phyloP scores from a whole-genome alignment of 1,140 invertebrate species.

The Parasteatoda tepidariorum region DNA sequence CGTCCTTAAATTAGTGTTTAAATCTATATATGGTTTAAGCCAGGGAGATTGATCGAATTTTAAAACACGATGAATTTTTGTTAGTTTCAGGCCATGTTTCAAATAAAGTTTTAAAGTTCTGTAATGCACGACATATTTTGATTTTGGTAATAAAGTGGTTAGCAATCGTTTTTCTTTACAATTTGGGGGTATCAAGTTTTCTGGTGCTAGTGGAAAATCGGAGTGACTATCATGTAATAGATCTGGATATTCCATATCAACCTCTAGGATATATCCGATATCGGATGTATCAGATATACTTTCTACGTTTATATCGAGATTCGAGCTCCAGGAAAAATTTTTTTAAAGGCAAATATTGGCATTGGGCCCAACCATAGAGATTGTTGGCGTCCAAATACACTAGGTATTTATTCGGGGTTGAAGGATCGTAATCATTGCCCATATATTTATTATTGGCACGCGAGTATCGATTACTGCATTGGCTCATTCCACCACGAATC shows the following conservation, averaged over 20 bases:
- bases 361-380: slow-evolving; percentile 62
- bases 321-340: slow-evolving; percentile 49
- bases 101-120: slow-evolving; percentile 70
- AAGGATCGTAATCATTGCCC: slow-evolving; percentile 41
- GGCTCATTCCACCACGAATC: background rate
- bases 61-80: too few species aligned
- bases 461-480: slow-evolving; percentile 58
- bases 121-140: slow-evolving; percentile 72
- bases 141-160: slow-evolving; percentile 67
- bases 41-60: too few species aligned
- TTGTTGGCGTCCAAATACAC: slow-evolving; percentile 64
- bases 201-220: slow-evolving; percentile 68
- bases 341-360: slow-evolving; percentile 40
- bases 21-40: too few species aligned
- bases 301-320: background rate
- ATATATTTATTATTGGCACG: slow-evolving; percentile 65
- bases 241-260: slow-evolving; percentile 64
- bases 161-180: slow-evolving; percentile 1
- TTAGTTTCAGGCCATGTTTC: too few species aligned
- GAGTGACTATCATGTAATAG: slow-evolving; percentile 65
- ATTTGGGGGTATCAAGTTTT: slow-evolving; percentile 67
- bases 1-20: too few species aligned
- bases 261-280: slow-evolving; percentile 63
- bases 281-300: slow-evolving; percentile 58
- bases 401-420: slow-evolving; percentile 63